A percentile compares a stretch with the other conserved stretches of the same genome.
Conservation (phyloP, 2,797 vertebrate species). For the Malacoraja senta region DNA sequence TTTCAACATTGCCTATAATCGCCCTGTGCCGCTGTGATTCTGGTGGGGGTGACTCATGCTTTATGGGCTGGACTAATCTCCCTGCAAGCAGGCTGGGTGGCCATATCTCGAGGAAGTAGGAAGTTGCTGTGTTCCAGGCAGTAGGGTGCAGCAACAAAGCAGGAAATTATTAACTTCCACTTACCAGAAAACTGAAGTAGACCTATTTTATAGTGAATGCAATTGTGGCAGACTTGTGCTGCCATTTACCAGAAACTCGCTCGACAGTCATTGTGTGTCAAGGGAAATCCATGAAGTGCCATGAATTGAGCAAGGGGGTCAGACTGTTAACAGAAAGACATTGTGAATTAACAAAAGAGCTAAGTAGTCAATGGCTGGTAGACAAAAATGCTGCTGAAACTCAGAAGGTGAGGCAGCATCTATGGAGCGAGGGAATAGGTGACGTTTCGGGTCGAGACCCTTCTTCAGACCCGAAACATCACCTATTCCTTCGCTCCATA, state of each 20-base stretch:
- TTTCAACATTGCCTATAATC: background rate
- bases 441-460: too few relatives aligned
- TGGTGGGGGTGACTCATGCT: background rate
- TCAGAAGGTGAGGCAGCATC: too few relatives aligned
- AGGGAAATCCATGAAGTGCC: background rate
- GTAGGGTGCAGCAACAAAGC: background rate
- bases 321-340: background rate
- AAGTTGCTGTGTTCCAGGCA: background rate
- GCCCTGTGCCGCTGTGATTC: too few relatives aligned
- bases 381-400: background rate
- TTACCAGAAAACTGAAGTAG: conserved; percentile 20
- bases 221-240: background rate
- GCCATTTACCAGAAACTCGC: background rate
- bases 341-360: background rate
- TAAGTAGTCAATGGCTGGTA: background rate
- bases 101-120: background rate
- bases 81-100: background rate
- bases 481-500: too few relatives aligned
- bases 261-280: background rate
- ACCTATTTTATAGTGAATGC: background rate
- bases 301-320: background rate
- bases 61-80: background rate
- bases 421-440: too few relatives aligned
- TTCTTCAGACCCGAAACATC: too few relatives aligned
- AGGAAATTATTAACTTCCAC: background rate